Percentiles rank a stretch among this genome's conserved stretches.
phyloP scores from a whole-genome alignment of 2,113 vertebrate genomes.

The Limanda limanda region DNA sequence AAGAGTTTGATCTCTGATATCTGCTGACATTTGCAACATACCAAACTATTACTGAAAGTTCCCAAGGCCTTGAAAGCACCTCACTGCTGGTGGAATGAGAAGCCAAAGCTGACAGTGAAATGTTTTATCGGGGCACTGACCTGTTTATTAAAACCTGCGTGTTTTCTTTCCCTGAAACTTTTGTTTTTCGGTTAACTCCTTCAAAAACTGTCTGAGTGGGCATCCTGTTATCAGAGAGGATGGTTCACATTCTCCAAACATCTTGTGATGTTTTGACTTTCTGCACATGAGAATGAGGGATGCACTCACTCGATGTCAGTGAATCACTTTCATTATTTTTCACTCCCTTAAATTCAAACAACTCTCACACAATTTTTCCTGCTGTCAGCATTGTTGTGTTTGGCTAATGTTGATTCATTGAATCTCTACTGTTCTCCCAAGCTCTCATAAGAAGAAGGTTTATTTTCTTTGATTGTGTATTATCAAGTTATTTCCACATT shows the following conservation, averaged over 20 bases:
- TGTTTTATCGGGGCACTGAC: neutral
- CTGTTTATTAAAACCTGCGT: constrained; percentile 5
- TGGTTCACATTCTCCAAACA: neutral
- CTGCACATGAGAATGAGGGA: neutral
- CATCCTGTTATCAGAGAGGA: constrained; percentile 24
- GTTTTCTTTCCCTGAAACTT: constrained; percentile 3
- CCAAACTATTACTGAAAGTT: neutral
- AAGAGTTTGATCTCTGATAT: constrained; percentile 17
- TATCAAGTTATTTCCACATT: neutral
- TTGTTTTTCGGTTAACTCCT: neutral
- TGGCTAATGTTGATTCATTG: neutral
- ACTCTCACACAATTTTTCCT: neutral
- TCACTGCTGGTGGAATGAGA: neutral
- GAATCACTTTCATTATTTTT: constrained; percentile 4
- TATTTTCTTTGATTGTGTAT: neutral
- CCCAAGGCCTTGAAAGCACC: neutral
- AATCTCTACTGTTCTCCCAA: neutral
- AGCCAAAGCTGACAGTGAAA: neutral
- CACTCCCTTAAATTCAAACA: constrained; percentile 9
- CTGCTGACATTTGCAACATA: neutral
- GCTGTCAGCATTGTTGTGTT: neutral
- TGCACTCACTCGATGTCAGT: neutral
- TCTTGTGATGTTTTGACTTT: neutral
- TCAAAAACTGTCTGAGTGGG: constrained; percentile 5
- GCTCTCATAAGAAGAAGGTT: neutral